These are phyloP conservation scores for Lasioglossum figueresi DNA, from an alignment of 2,888 invertebrate genomes.

Conservation along the genomic window DNA sequence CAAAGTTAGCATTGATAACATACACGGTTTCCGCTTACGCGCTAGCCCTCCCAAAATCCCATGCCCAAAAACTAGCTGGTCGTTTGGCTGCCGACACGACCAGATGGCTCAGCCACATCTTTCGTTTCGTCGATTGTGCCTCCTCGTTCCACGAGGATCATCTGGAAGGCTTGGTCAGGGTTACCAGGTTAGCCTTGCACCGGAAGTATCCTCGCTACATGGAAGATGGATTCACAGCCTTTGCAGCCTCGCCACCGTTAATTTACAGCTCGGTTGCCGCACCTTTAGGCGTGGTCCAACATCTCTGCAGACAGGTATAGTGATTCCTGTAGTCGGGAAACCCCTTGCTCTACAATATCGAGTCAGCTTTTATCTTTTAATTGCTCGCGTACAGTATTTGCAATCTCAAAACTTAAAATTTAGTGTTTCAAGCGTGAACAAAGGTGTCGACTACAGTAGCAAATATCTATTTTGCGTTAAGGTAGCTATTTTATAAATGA, in stretches of 20 bases:
- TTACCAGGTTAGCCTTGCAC: slow-evolving; percentile 92
- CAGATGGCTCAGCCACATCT: slow-evolving; percentile 93
- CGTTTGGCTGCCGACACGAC: slow-evolving; percentile 94
- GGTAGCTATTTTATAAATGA: too few species aligned
- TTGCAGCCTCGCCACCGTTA: slow-evolving; percentile 92
- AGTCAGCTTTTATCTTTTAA: neutral
- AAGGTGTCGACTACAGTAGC: too few species aligned
- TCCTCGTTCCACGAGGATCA: slow-evolving; percentile 95
- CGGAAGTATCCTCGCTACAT: slow-evolving; percentile 92
- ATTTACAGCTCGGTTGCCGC: slow-evolving; percentile 93
- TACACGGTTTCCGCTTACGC: slow-evolving; percentile 95
- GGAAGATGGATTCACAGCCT: slow-evolving; percentile 91
- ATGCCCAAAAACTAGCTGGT: slow-evolving; percentile 91
- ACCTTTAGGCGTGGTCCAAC: slow-evolving; percentile 91
- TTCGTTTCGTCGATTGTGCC: slow-evolving; percentile 91
- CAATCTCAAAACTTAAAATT: too few species aligned
- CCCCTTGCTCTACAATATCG: neutral
- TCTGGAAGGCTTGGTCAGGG: slow-evolving; percentile 92
- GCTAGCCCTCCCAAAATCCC: slow-evolving; percentile 91
- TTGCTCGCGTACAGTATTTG: too few species aligned
- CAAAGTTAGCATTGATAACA: slow-evolving; percentile 90
- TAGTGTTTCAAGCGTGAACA: too few species aligned
- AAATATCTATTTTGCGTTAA: too few species aligned
- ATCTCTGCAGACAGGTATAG: slow-evolving; percentile 89
- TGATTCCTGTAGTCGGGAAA: neutral